Percentiles rank a stretch among this genome's conserved stretches.
These are phyloP conservation scores for Canis aureus DNA, from an alignment of 2,113 vertebrate genomes.

Conservation along the genomic window DNA sequence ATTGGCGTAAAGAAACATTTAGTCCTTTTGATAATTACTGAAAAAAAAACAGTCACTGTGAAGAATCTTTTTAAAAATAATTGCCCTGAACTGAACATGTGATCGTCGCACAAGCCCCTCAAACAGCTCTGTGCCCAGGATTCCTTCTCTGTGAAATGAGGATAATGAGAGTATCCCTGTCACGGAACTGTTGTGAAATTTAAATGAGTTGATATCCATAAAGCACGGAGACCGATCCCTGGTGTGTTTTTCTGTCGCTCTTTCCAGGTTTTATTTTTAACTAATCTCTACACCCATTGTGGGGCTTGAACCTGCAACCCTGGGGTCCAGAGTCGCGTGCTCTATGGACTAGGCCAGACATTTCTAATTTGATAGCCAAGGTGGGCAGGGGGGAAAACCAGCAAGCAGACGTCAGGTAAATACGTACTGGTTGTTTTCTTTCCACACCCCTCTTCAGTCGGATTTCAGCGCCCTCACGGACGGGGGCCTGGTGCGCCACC, in stretches of 20 bases:
- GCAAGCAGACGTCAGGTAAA: neutral
- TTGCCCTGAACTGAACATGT: neutral
- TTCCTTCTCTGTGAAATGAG: neutral
- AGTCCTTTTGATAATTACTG: neutral
- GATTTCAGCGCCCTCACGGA: neutral
- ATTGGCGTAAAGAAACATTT: neutral
- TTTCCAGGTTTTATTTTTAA: neutral
- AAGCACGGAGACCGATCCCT: neutral
- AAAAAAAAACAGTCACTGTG: neutral
- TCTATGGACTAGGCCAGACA: neutral
- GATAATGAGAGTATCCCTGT: neutral
- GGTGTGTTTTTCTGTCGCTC: neutral
- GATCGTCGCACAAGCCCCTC: neutral
- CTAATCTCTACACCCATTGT: neutral
- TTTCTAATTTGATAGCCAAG: neutral
- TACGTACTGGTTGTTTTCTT: neutral
- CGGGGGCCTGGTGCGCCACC: neutral
- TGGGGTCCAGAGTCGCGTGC: neutral
- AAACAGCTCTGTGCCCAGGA: neutral
- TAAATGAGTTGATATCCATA: neutral
- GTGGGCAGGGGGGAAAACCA: neutral
- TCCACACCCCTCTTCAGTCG: neutral
- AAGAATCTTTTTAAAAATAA: conserved; percentile 3
- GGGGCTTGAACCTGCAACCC: neutral
- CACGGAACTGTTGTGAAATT: neutral